Conservation (phyloP, 64 coral and sea anemone genomes). For the Trachythela sp. region DNA sequence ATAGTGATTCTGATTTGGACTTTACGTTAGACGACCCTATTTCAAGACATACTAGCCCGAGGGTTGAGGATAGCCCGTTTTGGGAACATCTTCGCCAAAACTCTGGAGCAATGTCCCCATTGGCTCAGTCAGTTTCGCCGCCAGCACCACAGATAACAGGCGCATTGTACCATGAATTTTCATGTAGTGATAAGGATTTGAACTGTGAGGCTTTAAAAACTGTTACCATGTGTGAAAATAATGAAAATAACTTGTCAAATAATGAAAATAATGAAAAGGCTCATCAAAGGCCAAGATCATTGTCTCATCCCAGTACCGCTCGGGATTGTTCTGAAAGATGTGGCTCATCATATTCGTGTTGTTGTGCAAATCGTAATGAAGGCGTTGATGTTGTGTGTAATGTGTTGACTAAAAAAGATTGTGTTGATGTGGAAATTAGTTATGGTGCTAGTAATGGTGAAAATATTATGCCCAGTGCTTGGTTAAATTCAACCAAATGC, state of each 20-base stretch:
- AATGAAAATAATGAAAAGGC: neutral
- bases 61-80: neutral
- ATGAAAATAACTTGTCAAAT: neutral
- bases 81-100: neutral
- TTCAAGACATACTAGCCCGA: neutral
- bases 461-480: neutral
- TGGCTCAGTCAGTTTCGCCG: neutral
- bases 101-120: neutral
- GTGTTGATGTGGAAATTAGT: neutral
- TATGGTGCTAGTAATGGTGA: neutral
- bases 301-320: neutral
- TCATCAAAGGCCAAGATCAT: neutral
- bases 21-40: neutral
- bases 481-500: neutral
- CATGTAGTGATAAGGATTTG: neutral
- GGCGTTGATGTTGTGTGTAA: neutral
- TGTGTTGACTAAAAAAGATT: neutral
- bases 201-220: neutral
- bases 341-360: neutral
- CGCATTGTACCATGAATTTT: neutral
- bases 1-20: neutral
- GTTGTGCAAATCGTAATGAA: neutral
- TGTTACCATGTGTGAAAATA: neutral
- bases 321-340: neutral
- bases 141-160: neutral